Evolutionary conservation across 2,888 invertebrate genomes (phyloP), one percentile per base, ranked within the genome.

Genomic region (Mycalesis mineus): DNA sequence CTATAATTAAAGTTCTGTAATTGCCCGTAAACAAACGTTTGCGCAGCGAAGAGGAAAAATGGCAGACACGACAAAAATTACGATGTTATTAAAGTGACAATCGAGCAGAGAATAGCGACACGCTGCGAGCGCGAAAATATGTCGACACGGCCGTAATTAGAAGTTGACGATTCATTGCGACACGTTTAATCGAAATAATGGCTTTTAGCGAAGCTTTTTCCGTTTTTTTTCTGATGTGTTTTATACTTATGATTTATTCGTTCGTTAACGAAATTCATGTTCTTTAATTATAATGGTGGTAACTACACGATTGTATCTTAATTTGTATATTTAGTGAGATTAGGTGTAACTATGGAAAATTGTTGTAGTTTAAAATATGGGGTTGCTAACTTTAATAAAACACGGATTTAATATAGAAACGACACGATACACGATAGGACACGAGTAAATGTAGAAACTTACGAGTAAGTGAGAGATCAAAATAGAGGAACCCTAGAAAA

Each of bases 121-220:
- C 47, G 56, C 50, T 3, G 31, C 37, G 29, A 59, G 54, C 44
- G 55, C 45, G 60, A 61, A 65, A 62, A 63, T 58, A 64, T 61
- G 55, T 60, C 58, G 60, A 63, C 68, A 62, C 60, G 53, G 37
- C 65, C 53, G 65, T 68, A 65, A 68, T 72, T 70, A 71, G 67
- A 60, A 60, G 59, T 37, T 40, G 63, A 59, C 61, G 55, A 61
- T 59, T 53, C 41, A 52, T 61, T 62, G 61, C 57, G 57, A 54
- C 53, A 53, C 55, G 65, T 68, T 67, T 67, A 65, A 65, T 66
- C 57, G 60, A 50, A 69, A 65, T 66, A 70, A 70, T 62, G 62
- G 62, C 45, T 55, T 40, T 40, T 54, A 54, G 31, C 31, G 31
- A 31, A 9, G 31, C 14, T 47, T 47, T 9, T 47, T 29, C 14